Base-by-base conservation (phyloP, 2,113 vertebrate genomes). In the Plecotus auritus region DNA sequence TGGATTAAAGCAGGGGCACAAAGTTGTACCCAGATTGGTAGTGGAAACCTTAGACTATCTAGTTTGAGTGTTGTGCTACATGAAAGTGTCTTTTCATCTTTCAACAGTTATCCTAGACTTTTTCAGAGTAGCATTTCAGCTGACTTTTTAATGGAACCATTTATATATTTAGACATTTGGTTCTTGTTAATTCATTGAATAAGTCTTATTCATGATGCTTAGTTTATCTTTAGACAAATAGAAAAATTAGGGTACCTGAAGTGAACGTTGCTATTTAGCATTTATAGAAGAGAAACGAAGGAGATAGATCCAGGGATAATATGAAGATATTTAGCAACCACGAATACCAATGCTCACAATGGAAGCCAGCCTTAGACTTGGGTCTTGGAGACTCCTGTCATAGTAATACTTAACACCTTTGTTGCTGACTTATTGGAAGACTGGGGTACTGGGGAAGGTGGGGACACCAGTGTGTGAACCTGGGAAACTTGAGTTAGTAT, bases 171-270 rank as follows among this genome's bases (percentile, higher is more conserved):
- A 54, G 92, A 85, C 40, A 94, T 66, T 18, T 4, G 20, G 0
- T 90, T 85, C 47, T 95, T 85, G 22, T 26, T 78, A 78, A 90
- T 69, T 80, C 45, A 37, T 61, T 49, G 20, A 42, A 90, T n/a
- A 82, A 9, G 3, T 1, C 16, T 73, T 93, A 84, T 87, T 91
- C 3, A 74, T 64, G 85, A 40, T 84, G n/a, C 42, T 17, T 77
- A 84, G 7, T 42, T 93, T 80, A 67, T 49, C 13, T 90, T 88
- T 49, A 93, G 78, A 61, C 61, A 81, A 73, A 1, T 59, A 51
- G n/a, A n/a, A n/a, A n/a, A n/a, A n/a, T 49, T 42, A n/a, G 51
- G 9, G 32, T 40, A 85, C 17, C 23, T 37, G 17, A 72, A 49
- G 51, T 37, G 92, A 93, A 70, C 76, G 9, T 20, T 96, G 8